A percentile compares a stretch with the other conserved stretches of the same genome.
These are phyloP conservation scores for Pelecanus crispus DNA, from an alignment of 2,113 vertebrate species.

Conservation along the genomic window DNA sequence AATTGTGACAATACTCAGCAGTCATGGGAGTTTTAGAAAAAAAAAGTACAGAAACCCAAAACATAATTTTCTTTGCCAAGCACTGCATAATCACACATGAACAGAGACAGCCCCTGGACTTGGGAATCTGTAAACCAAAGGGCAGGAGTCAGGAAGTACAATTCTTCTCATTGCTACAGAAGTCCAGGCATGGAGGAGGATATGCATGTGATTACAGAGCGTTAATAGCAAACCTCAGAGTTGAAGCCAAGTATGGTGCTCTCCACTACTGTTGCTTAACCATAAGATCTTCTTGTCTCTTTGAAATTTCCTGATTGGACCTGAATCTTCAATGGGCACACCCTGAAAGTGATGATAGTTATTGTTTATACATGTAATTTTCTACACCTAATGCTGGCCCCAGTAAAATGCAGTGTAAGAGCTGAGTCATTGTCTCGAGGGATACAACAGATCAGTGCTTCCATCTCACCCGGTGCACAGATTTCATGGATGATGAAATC, in stretches of 20 bases:
- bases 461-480: neutral
- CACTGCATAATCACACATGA: neutral
- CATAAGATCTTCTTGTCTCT: neutral
- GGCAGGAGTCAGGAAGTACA: neutral
- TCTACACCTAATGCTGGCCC: neutral
- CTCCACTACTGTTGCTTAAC: neutral
- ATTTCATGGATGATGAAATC: neutral
- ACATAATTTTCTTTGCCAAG: neutral
- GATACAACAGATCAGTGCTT: neutral
- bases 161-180: neutral
- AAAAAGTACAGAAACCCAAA: neutral
- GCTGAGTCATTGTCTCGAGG: rapidly evolving
- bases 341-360: neutral
- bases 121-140: neutral
- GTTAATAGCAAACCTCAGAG: neutral
- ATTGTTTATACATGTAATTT: neutral
- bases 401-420: neutral
- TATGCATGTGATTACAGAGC: neutral
- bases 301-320: neutral
- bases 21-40: neutral
- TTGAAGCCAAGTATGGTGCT: neutral
- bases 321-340: neutral
- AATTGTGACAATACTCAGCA: neutral
- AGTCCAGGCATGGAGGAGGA: neutral
- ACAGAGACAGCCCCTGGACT: neutral